Conservation (phyloP, 2,113 vertebrate species). For the Lampris incognitus region DNA sequence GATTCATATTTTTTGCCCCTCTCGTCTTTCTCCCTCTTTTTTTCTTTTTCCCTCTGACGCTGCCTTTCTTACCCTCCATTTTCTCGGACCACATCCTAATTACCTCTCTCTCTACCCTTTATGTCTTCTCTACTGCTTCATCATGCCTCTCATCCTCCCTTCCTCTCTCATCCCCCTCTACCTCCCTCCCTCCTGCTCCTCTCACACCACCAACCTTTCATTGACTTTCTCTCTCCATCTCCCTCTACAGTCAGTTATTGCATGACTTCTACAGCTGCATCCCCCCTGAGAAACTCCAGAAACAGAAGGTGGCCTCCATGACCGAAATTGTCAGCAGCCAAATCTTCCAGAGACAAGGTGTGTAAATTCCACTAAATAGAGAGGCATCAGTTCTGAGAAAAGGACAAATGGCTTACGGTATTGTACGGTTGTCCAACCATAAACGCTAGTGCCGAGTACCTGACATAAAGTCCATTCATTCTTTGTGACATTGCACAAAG, state of each 20-base stretch:
- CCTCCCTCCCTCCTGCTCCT: constrained; percentile 8
- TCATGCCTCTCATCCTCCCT: background rate
- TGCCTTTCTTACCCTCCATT: too few species aligned
- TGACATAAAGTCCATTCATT: background rate
- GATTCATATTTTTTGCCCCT: background rate
- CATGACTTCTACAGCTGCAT: constrained; percentile 96
- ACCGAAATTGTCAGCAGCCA: constrained; percentile 94
- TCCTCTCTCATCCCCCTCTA: constrained; percentile 14
- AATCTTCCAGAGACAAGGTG: constrained; percentile 94
- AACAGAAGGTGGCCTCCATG: constrained; percentile 96
- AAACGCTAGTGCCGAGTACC: background rate
- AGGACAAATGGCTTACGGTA: background rate
- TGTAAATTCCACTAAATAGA: constrained; percentile 20
- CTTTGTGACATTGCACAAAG: constrained; percentile 24
- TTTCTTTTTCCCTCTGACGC: background rate
- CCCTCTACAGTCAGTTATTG: constrained; percentile 87
- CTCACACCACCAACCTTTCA: background rate
- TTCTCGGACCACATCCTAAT: background rate
- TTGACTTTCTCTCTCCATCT: constrained; percentile 13
- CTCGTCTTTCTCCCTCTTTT: background rate
- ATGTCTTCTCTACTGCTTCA: background rate
- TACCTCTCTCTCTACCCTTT: background rate
- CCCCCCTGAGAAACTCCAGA: constrained; percentile 91
- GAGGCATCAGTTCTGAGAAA: background rate
- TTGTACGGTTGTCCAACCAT: background rate